Base-by-base conservation (phyloP, 2,113 vertebrate species). In the Rutilus rutilus region DNA sequence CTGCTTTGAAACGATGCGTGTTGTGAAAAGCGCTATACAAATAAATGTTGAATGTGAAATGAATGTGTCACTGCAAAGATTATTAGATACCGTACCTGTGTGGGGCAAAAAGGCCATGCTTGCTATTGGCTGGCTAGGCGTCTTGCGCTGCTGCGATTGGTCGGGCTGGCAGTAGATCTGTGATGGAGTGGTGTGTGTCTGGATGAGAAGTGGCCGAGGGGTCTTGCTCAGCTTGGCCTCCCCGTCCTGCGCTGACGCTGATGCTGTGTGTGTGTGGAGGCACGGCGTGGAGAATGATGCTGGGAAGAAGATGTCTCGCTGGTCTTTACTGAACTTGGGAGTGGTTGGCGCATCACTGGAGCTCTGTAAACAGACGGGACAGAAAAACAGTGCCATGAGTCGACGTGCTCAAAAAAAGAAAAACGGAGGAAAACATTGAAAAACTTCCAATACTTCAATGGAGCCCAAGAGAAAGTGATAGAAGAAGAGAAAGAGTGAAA, bases 291-390 rank as follows among this genome's bases (percentile, higher is more conserved):
- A 91, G 75, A 96, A 90, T 0, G 92, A 89, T 5, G 92, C 85
- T 1, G 97, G 95, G 89, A 99, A 99, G 93, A 98, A 97, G 90
- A 94, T 88, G 89, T 99, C 98, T 65, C 95, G 91, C 90, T 93
- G 95, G 81, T 99, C 98, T 93, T 97, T 98, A 1, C 91, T 92
- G 87, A 95, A 95, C 89, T 98, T 99, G 36, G 97, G 98, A 11
- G 98, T 99, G 80, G 94, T 96, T 3, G 98, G 98, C 0, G 94
- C 90, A 78, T 99, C 98, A 83, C 93, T 94, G 1, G 94, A 91
- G 27, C 92, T 90, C 98, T 99, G 91, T 54, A 86, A 92, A 87
- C 69, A 60, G 85, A 59, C 81, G 17, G 33, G 21, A 54, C 47
- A 33, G 47, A 83, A 77, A n/a, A 78, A 45, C 33, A 11, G 60